Evolutionary conservation across 2,797 vertebrate genomes (phyloP).

Genomic region (Semotilus atromaculatus): DNA sequence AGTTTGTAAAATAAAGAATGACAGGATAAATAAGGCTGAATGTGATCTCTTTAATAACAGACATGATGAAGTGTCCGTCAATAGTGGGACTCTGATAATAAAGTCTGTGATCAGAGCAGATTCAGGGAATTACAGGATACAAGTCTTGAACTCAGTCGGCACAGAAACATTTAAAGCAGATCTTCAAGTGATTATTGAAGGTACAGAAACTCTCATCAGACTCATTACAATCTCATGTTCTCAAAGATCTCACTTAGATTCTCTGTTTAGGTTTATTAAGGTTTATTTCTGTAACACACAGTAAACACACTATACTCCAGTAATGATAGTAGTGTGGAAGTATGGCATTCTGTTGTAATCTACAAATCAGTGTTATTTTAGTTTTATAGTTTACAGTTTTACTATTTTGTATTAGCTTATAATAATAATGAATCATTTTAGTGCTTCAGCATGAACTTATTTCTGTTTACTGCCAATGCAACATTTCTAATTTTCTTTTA

Average conservation of each 20-base stretch:
- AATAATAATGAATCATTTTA: too few species aligned
- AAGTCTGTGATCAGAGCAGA: neutral
- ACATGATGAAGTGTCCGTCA: neutral
- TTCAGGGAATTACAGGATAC: neutral
- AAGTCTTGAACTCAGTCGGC: fast-evolving
- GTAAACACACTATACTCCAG: neutral
- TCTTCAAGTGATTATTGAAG: constrained; percentile 41
- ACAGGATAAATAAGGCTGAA: fast-evolving
- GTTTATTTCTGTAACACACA: neutral
- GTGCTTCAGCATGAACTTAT: too few species aligned
- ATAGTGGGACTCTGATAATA: constrained; percentile 18
- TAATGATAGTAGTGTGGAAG: too few species aligned
- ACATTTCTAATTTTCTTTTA: too few species aligned
- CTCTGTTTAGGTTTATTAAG: neutral
- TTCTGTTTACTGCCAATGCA: too few species aligned
- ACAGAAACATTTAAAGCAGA: fast-evolving
- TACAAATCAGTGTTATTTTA: too few species aligned
- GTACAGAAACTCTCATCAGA: constrained; percentile 9
- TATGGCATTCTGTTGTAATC: neutral
- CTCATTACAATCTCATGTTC: neutral
- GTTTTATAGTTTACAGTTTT: too few species aligned
- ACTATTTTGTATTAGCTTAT: too few species aligned
- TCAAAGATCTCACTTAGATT: neutral
- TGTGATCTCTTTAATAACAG: neutral
- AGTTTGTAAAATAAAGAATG: neutral